Base-by-base conservation (phyloP, 2,113 vertebrate genomes). In the Osmerus eperlanus region DNA sequence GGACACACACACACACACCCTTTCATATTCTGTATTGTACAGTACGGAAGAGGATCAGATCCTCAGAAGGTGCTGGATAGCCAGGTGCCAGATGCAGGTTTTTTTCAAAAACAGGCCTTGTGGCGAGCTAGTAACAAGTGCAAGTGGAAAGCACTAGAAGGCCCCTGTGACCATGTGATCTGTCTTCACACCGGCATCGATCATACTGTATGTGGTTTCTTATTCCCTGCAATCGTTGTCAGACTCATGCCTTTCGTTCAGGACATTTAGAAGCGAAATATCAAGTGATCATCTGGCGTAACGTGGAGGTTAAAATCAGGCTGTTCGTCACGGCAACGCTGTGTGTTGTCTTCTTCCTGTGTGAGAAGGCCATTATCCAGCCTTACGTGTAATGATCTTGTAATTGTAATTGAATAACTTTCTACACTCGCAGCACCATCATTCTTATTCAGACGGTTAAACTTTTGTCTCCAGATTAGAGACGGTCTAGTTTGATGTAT, bases 91-190 rank as follows among this genome's bases (percentile, higher is more conserved):
- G 68, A 47, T 65, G 65, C 32, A 5, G 19, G 4, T 63, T 13
- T 32, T 3, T 5, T 32, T 32, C 3, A 3, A 32, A 4, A 3
- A 32, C 5, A 4, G 0, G 55, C 55, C 21, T 29, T 69, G 41
- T 71, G 62, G 63, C 51, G 13, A 56, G 36, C 54, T 52, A 54
- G 25, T 2, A 58, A 54, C 25, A 11, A 25, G 23, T 4, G 51
- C 60, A 71, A 36, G 56, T 71, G n/a, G 19, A 60, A 19, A 52
- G 68, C 63, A n/a, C 67, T 18, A n/a, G 15, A 70, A 28, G 59
- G 41, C 19, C 18, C 3, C 29, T 64, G 28, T 14, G 29, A 64
- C 1, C 32, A 18, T 64, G 62, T 64, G 3, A 14, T 41, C 16
- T 55, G 32, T 4, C 25, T 15, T 64, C 62, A 64, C n/a, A 65